Evolutionary conservation across 2,113 vertebrate species (phyloP), one percentile per base, ranked within the genome.

Genomic region (Gallinago paraguaiae): DNA sequence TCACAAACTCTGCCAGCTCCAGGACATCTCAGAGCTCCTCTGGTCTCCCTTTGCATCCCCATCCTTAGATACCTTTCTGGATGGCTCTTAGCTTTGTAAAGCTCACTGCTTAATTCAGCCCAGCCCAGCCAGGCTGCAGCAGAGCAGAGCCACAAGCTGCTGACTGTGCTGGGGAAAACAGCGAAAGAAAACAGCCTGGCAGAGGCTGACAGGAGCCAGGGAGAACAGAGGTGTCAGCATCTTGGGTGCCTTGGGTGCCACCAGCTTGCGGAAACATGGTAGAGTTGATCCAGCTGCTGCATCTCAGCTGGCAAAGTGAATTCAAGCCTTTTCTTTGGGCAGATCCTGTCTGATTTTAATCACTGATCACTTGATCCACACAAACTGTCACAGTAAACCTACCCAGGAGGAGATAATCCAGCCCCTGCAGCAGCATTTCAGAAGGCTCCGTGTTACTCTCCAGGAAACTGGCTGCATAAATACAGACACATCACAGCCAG

Each of bases 401-500:
- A 20, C 41, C 6, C 24, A 70, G 50, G 35, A 91, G 68, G 54
- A 70, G 39, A 37, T 33, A 59, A 56, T 5, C 22, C 69, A 71
- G 69, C 14, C n/a, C 61, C 35, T n/a, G 70, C 79, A 69, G 92
- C 63, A 90, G 70, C 2, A 0, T 50, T 69, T 41, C 1, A 1
- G 53, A 25, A 53, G 37, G 37, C n/a, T 90, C 54, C 0, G 0
- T 10, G 18, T 56, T 31, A n/a, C 33, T 30, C 16, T 43, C 50
- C 57, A 57, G 45, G 30, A 43, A 70, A 19, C 22, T 35, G 51
- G 54, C 45, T 68, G 48, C 61, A 53, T 10, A 28, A 28, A 37
- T 63, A 22, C 2, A 70, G 22, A 25, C 25, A 37, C 45, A 30
- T 18, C 13, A 43, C 0, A 2, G 27, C 35, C 70, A 50, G 54